Conservation (phyloP, 2,113 vertebrate species). For the Corythoichthys haematopterus region DNA sequence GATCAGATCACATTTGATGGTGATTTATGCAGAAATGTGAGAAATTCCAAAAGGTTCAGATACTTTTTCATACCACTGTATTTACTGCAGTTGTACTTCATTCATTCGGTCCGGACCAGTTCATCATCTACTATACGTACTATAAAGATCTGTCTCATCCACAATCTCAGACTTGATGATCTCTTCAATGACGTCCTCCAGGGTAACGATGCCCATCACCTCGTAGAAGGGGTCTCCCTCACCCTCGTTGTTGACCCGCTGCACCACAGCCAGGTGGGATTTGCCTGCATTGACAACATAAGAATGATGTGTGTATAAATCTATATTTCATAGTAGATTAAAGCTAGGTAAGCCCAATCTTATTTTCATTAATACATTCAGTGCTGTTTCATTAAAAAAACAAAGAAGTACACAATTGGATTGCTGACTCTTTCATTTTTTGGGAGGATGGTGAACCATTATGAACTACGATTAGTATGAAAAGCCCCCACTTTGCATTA, state of each 20-base stretch:
- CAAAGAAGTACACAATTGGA: not conserved
- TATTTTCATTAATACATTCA: not conserved
- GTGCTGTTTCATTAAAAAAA: no score
- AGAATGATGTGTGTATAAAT: not conserved
- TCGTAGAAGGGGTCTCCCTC: slow-evolving; percentile 78
- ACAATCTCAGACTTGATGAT: slow-evolving; percentile 94
- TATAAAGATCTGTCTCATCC: slow-evolving; percentile 95
- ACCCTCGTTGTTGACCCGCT: slow-evolving; percentile 74
- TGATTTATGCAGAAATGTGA: no score
- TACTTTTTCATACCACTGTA: no score
- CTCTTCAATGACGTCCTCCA: slow-evolving; percentile 76
- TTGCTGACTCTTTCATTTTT: not conserved
- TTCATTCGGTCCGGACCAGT: no score
- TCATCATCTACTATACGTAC: slow-evolving; percentile 75
- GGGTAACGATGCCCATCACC: slow-evolving; percentile 73
- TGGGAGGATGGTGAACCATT: not conserved
- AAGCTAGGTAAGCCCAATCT: not conserved
- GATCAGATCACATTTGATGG: no score
- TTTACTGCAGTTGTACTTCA: no score
- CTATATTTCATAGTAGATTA: not conserved
- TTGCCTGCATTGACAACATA: slow-evolving; percentile 58
- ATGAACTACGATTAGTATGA: not conserved
- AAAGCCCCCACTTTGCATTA: no score
- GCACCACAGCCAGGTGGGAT: slow-evolving; percentile 77
- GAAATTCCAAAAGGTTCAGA: no score